Evolutionary conservation across 2,888 invertebrate genomes (phyloP).

Genomic region (Macaria notata): DNA sequence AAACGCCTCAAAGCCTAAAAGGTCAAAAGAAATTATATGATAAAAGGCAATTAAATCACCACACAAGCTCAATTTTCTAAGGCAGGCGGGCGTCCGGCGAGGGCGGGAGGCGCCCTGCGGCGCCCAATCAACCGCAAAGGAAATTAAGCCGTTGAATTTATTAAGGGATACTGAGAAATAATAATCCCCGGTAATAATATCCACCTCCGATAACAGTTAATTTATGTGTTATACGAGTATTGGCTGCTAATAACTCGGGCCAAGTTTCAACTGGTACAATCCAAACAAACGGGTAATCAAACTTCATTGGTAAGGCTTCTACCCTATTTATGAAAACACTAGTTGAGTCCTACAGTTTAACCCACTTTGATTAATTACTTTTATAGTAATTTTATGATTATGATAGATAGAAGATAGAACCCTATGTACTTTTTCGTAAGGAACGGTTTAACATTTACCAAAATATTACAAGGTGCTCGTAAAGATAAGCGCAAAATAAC

Average conservation of each 20-base stretch:
- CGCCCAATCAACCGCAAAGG: slow-evolving; percentile 65
- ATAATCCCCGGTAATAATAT: slow-evolving; percentile 40
- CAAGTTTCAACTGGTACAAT: neutral
- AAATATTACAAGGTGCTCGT: no score
- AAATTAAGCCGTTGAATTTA: slow-evolving; percentile 71
- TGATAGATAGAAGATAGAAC: no score
- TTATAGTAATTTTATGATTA: no score
- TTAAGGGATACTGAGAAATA: slow-evolving; percentile 52
- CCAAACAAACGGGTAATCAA: neutral
- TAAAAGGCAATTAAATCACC: slow-evolving; percentile 28
- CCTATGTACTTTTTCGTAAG: no score
- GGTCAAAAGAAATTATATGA: slow-evolving; percentile 14
- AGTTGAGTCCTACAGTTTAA: no score
- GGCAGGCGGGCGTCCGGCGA: slow-evolving; percentile 32
- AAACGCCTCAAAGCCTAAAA: slow-evolving; percentile 11
- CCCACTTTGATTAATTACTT: no score
- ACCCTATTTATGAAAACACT: no score
- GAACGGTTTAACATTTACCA: no score
- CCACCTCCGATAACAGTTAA: slow-evolving; percentile 42
- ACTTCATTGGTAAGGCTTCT: neutral
- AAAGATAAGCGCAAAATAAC: no score
- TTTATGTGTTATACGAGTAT: slow-evolving; percentile 32
- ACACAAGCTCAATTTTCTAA: slow-evolving; percentile 45
- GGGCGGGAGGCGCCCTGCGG: slow-evolving; percentile 37
- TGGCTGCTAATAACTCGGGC: slow-evolving; percentile 8